phyloP scores from a whole-genome alignment of 2,888 invertebrate species.

The Ophion ventricosus region DNA sequence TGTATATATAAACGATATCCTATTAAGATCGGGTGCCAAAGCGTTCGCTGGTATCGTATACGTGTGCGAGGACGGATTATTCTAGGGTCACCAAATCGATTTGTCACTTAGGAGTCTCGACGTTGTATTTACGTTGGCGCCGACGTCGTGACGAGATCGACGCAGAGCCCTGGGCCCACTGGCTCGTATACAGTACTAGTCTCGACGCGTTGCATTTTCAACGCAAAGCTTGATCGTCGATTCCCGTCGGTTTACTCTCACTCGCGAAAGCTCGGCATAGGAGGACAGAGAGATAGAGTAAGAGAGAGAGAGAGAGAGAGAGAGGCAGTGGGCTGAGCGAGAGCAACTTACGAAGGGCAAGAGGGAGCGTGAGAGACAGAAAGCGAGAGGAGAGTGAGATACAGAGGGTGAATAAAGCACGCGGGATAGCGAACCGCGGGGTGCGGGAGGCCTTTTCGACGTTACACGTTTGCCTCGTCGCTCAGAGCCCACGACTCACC shows the following conservation, averaged over 20 bases:
- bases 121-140: constrained; percentile 65
- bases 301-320: neutral
- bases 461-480: constrained; percentile 57
- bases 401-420: constrained; percentile 53
- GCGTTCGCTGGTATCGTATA: constrained; percentile 15
- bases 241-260: constrained; percentile 48
- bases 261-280: neutral
- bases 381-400: neutral
- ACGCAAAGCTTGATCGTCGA: constrained; percentile 49
- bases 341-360: too few species aligned
- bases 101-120: constrained; percentile 63
- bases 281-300: neutral
- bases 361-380: constrained; percentile 7
- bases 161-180: constrained; percentile 39
- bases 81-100: constrained; percentile 64
- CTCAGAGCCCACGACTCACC: constrained; percentile 45
- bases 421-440: constrained; percentile 14
- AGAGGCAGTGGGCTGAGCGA: neutral
- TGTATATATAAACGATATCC: neutral
- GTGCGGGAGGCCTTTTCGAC: constrained; percentile 50
- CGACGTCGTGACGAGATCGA: constrained; percentile 47
- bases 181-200: constrained; percentile 5
- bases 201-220: constrained; percentile 49
- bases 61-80: constrained; percentile 47
- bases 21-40: neutral